A percentile compares a stretch with the other conserved stretches of the same genome.
Conservation (phyloP, 2,113 vertebrate species). For the Petaurus breviceps region DNA sequence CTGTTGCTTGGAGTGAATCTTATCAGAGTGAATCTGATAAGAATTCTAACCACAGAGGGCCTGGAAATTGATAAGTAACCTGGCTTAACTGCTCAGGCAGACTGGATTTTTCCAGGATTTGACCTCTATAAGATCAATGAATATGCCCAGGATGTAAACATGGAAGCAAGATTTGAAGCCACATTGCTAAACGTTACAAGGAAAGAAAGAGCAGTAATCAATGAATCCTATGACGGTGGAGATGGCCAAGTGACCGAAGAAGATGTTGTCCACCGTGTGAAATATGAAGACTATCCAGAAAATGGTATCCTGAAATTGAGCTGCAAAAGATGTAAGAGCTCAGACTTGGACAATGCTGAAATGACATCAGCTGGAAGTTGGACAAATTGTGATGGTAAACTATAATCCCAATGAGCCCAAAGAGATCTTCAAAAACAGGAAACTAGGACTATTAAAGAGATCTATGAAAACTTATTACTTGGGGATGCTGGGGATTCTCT, state of each 20-base stretch:
- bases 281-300: conserved; percentile 98
- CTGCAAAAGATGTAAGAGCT: conserved; percentile 88
- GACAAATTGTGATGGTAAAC: conserved; percentile 96
- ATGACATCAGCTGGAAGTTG: conserved; percentile 93
- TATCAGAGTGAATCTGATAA: no score
- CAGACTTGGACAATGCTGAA: conserved; percentile 84
- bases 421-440: conserved; percentile 92
- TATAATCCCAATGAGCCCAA: conserved; percentile 94
- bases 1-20: no score
- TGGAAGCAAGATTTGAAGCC: conserved; percentile 98
- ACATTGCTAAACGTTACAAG: conserved; percentile 90
- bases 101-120: no score
- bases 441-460: conserved; percentile 88
- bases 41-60: no score
- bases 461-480: conserved; percentile 91
- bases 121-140: conserved; percentile 88
- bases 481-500: conserved; percentile 95
- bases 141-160: conserved; percentile 91
- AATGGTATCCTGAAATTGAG: conserved; percentile 90
- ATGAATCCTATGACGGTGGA: conserved; percentile 50
- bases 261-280: conserved; percentile 91
- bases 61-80: no score
- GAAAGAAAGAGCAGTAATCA: conserved; percentile 70
- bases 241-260: conserved; percentile 70
- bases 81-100: no score